Evolutionary conservation across 2,797 vertebrate species (phyloP), one percentile per base, ranked within the genome.

Genomic region (Apodemus agrarius): DNA sequence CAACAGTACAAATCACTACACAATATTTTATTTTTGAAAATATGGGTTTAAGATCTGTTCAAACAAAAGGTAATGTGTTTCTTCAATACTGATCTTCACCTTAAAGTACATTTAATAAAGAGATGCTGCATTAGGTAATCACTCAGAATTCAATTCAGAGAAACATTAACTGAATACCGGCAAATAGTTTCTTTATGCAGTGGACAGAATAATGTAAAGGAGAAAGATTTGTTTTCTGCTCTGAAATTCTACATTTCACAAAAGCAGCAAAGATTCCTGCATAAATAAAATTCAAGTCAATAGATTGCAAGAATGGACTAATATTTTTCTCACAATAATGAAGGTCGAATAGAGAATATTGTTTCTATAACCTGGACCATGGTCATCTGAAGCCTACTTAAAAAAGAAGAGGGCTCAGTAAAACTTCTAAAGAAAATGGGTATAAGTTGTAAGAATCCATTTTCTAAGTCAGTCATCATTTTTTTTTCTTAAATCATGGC

Each of bases 131-230:
- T 72, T 93, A 78, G 26, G 6, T 74, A 14, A 93, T 93, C 59
- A 57, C 54, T 21, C 69, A 95, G 24, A 87, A 93, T 94, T 91
- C 37, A 83, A 17, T 54, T 63, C 81, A 88, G 75, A 46, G 29
- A 80, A 74, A 85, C 40, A 57, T 67, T 81, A 16, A 72, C 57
- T 65, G 6, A 92, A 37, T 26, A 6, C 9, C 13, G 78, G 5
- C 8, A 67, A 74, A 14, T 10, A 67, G 21, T 34, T 24, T 83
- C 43, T 69, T 90, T 69, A 34, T 13, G 31, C 34, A 31, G 63
- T 8, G 19, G 24, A 78, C 8, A 86, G 11, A 37, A 67, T 37
- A 72, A n/a, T 10, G 0, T 14, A 95, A 81, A 95, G 3, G 31
- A 82, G 37, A 81, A 21, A 92, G 22, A 14, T 22, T 52, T 63